Evolutionary conservation across 2,113 vertebrate species (phyloP), one percentile per base, ranked within the genome.

Genomic region (Perca flavescens): DNA sequence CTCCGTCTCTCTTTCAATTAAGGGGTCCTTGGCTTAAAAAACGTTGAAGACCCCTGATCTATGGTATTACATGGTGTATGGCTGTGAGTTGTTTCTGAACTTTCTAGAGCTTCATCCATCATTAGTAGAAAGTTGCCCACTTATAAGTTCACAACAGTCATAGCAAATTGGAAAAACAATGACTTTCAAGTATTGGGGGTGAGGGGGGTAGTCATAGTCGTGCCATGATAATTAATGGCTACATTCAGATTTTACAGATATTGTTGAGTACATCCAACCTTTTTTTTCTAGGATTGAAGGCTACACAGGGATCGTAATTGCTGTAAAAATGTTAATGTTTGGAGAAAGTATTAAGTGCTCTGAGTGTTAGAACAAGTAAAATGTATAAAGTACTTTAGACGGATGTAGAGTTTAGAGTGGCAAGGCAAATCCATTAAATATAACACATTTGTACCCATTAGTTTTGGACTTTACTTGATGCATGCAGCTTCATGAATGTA

Each of bases 391-490:
- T 50, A 63, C 75, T 85, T 73, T 56, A 52, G 54, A 47, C 28
- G 47, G 53, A 67, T 62, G 25, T 43, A 31, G 53, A 75, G 58
- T 58, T 50, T 54, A 71, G 46, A 74, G 50, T 60, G 66, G 60
- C 69, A 40, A 69, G 46, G 56, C 34, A 65, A 77, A 79, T 69
- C 71, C 76, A 64, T 69, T 85, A 86, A 52, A 70, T 66, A 71
- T 22, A 82, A 50, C 58, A 64, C 71, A 90, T 84, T 86, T 73
- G 54, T 80, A 53, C 6, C 49, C 83, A 82, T 88, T 91, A 76
- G 36, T 49, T 85, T 80, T 54, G 22, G 62, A 79, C 61, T 83
- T 82, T 49, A 80, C 63, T 78, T 64, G 47, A 53, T 53, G 56
- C 71, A n/a, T 15, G 28, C 61, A 72, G 65, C 64, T 58, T 77